Conservation (phyloP, 2,113 vertebrate genomes). For the Hiodon tergisus region DNA sequence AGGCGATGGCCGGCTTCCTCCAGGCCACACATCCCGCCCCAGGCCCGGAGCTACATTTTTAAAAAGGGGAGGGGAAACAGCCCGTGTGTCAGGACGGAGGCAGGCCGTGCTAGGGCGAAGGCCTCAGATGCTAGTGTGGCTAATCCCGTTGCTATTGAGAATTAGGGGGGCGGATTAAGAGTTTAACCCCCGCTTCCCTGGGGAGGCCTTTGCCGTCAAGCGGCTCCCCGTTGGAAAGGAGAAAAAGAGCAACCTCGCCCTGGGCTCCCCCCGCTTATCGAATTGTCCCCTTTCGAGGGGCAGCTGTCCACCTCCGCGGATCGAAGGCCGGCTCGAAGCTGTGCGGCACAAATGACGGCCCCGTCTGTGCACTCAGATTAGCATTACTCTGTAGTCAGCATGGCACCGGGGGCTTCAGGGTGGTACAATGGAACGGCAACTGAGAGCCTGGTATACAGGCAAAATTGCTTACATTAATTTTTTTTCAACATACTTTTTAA, state of each 20-base stretch:
- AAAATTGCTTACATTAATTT: background rate
- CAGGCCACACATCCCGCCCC: too few species aligned
- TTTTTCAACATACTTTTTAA: too few species aligned
- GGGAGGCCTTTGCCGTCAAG: constrained; percentile 26
- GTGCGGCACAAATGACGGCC: constrained; percentile 32
- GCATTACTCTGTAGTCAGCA: constrained; percentile 39
- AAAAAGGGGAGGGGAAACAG: constrained; percentile 18
- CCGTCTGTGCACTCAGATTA: constrained; percentile 44
- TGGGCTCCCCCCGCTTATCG: constrained; percentile 38
- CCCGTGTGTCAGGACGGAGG: constrained; percentile 18
- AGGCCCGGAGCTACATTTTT: background rate
- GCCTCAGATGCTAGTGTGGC: constrained; percentile 43
- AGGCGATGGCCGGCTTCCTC: too few species aligned
- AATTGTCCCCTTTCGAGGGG: constrained; percentile 51
- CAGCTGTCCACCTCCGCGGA: constrained; percentile 58
- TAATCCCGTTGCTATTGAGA: constrained; percentile 61
- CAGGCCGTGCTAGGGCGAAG: constrained; percentile 43
- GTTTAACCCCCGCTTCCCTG: constrained; percentile 49
- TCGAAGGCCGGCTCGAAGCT: constrained; percentile 45
- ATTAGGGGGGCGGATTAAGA: constrained; percentile 59
- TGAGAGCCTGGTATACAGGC: background rate
- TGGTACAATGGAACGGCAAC: background rate
- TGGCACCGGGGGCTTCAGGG: constrained; percentile 29
- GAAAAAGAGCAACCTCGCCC: constrained; percentile 38
- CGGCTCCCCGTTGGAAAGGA: constrained; percentile 26